Evolutionary conservation across 2,888 invertebrate species (phyloP).

Genomic region (Cryptophagus acutangulus): DNA sequence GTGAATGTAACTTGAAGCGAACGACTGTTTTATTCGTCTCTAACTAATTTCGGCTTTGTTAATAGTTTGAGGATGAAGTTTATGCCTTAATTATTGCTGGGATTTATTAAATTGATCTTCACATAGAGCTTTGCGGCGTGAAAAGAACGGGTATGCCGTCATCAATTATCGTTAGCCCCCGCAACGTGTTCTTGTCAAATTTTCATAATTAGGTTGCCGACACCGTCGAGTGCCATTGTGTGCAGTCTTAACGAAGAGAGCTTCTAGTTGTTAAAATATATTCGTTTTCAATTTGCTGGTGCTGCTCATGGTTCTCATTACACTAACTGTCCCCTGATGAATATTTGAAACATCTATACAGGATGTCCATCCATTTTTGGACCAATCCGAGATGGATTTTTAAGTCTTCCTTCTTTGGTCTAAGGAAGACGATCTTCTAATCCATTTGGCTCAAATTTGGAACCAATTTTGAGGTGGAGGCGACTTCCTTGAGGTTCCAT

Average conservation of each 20-base stretch:
- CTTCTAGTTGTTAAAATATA: slow-evolving; percentile 23
- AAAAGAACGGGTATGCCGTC: slow-evolving; percentile 35
- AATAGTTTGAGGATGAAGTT: slow-evolving; percentile 45
- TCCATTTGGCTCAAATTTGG: too few relatives aligned
- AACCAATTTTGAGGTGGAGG: too few relatives aligned
- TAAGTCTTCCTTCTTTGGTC: too few relatives aligned
- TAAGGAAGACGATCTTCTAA: too few relatives aligned
- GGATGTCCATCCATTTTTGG: too few relatives aligned
- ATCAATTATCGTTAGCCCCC: slow-evolving; percentile 44
- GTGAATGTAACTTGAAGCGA: slow-evolving; percentile 37
- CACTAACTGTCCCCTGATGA: too few relatives aligned
- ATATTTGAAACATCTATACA: too few relatives aligned
- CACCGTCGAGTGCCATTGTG: slow-evolving; percentile 44
- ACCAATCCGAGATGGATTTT: too few relatives aligned
- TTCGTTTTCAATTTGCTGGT: slow-evolving; percentile 27
- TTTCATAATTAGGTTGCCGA: slow-evolving; percentile 46
- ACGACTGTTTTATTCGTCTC: slow-evolving; percentile 39
- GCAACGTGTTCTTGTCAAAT: slow-evolving; percentile 46
- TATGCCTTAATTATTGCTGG: slow-evolving; percentile 43
- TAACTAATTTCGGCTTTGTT: slow-evolving; percentile 44
- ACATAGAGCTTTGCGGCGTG: slow-evolving; percentile 31
- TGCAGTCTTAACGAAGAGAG: slow-evolving; percentile 2
- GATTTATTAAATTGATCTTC: slow-evolving; percentile 43
- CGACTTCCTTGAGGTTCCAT: too few relatives aligned
- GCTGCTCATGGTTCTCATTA: too few relatives aligned